phyloP scores from a whole-genome alignment of 2,888 invertebrate genomes.

The Cosmopolites sordidus region DNA sequence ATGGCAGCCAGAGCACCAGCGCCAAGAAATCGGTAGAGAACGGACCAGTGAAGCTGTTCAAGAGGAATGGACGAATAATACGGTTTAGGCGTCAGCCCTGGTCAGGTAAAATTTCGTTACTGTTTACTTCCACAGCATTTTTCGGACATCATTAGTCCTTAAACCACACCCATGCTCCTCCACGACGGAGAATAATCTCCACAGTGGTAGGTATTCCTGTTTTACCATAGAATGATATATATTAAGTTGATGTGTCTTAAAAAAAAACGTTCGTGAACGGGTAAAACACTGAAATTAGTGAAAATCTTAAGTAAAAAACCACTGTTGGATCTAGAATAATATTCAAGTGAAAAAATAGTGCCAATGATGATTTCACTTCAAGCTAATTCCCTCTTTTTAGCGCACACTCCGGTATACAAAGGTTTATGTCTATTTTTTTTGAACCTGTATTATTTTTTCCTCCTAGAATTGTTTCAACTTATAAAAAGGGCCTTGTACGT shows the following conservation, averaged over 20 bases:
- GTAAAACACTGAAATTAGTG: neutral
- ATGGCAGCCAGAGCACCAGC: slow-evolving; percentile 54
- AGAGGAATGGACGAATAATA: slow-evolving; percentile 83
- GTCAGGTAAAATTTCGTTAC: slow-evolving; percentile 64
- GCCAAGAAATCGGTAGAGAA: slow-evolving; percentile 71
- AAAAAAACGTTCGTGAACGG: neutral
- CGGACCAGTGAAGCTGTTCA: slow-evolving; percentile 70
- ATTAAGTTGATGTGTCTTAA: neutral
- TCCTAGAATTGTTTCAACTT: no score
- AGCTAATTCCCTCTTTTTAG: no score
- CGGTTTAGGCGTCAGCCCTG: slow-evolving; percentile 83
- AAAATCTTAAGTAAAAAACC: no score
- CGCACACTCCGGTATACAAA: no score
- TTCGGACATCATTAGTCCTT: neutral
- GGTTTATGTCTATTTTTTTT: no score
- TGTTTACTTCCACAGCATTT: neutral
- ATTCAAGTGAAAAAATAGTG: no score
- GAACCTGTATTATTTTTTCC: no score
- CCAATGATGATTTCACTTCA: no score
- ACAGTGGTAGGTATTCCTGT: neutral
- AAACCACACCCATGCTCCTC: neutral
- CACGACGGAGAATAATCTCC: neutral
- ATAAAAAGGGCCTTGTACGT: no score
- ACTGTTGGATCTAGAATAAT: no score
- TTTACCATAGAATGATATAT: slow-evolving; percentile 1